phyloP scores from a whole-genome alignment of 2,797 vertebrate genomes.

The Cottoperca gobio region DNA sequence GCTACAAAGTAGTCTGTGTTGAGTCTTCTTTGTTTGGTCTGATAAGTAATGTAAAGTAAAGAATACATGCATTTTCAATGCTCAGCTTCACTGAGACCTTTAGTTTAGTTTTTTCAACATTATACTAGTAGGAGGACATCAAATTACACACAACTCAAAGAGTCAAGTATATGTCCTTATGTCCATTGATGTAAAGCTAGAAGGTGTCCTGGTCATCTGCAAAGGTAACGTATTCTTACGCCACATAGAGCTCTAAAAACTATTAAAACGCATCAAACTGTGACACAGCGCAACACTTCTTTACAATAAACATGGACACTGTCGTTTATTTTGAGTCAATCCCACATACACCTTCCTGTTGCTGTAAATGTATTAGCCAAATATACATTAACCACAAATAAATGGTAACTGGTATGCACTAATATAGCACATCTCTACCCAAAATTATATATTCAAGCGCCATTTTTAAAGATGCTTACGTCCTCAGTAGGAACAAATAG shows the following conservation, averaged over 20 bases:
- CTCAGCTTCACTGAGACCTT: too few relatives aligned
- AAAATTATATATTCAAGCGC: not conserved
- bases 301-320: not conserved
- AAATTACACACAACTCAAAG: too few relatives aligned
- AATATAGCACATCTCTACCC: not conserved
- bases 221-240: not conserved
- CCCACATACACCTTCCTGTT: not conserved
- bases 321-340: not conserved
- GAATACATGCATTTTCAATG: not conserved
- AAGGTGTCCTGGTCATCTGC: not conserved
- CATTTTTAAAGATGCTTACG: not conserved
- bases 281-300: not conserved
- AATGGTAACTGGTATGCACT: not conserved
- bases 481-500: not conserved
- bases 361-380: not conserved
- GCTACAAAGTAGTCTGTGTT: constrained; percentile 19
- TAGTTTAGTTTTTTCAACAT: not conserved
- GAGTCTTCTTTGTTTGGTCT: constrained; percentile 9
- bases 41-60: not conserved
- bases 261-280: not conserved
- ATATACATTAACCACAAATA: constrained; percentile 3
- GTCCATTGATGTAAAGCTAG: too few relatives aligned
- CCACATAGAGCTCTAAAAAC: not conserved
- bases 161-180: too few relatives aligned
- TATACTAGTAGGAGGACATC: too few relatives aligned